Evolutionary conservation across 1,140 invertebrate genomes (phyloP).

Genomic region (Nylanderia fulva): DNA sequence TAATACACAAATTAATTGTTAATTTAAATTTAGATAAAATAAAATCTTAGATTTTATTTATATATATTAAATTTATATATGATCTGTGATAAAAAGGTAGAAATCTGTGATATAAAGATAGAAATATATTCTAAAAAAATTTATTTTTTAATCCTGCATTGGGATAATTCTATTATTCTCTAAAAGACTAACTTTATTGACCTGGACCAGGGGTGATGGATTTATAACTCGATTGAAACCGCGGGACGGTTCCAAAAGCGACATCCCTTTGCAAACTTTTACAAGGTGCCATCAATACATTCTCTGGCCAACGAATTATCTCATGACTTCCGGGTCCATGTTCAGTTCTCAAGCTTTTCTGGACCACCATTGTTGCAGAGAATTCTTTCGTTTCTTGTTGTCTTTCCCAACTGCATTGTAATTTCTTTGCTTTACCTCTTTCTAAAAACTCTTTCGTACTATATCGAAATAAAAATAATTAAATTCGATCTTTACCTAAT

Average conservation of each 20-base stretch:
- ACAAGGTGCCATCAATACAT: conserved; percentile 17
- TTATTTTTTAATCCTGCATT: background rate
- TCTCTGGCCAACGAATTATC: conserved; percentile 65
- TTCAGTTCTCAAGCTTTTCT: conserved; percentile 28
- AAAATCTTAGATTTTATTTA: no score
- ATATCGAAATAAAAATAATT: background rate
- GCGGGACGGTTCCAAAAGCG: conserved; percentile 61
- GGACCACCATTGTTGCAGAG: conserved; percentile 7
- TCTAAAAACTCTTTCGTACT: background rate
- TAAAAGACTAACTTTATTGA: conserved; percentile 15
- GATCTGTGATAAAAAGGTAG: background rate
- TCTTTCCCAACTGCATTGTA: conserved; percentile 53
- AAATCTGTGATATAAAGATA: background rate
- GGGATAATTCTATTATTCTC: background rate
- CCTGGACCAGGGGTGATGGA: conserved; percentile 71
- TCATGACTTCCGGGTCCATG: conserved; percentile 65
- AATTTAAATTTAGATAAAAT: conserved; percentile 3
- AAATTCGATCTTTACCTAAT: conserved; percentile 21
- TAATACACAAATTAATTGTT: background rate
- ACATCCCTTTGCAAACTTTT: conserved; percentile 21
- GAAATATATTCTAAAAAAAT: background rate
- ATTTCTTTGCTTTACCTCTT: background rate
- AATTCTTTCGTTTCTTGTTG: conserved; percentile 61
- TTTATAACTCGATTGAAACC: conserved; percentile 31
- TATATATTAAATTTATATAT: background rate